A percentile compares a stretch with the other conserved stretches of the same genome.
phyloP scores from a whole-genome alignment of 2,113 vertebrate genomes.

The Ranitomeya variabilis region DNA sequence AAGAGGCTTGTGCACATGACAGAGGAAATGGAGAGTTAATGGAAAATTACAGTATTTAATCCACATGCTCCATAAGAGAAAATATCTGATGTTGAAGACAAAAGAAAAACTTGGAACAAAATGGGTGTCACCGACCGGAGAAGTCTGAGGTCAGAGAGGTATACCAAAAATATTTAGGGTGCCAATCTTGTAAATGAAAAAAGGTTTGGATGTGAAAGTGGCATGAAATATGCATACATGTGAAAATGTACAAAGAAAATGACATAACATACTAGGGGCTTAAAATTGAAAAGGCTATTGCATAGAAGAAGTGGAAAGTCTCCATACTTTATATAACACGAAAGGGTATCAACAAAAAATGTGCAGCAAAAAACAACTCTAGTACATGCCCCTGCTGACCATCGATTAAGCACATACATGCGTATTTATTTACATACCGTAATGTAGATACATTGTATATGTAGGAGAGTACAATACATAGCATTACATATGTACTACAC shows the following conservation, averaged over 20 bases:
- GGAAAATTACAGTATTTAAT: slow-evolving; percentile 28
- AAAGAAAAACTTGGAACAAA: background rate
- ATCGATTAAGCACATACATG: too few species aligned
- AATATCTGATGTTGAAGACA: background rate
- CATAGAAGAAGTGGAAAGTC: background rate
- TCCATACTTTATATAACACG: background rate
- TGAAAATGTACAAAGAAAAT: background rate
- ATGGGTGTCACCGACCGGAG: background rate
- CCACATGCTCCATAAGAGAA: background rate
- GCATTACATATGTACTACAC: too few species aligned
- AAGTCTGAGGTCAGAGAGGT: background rate
- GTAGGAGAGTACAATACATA: too few species aligned
- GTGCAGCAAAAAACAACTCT: background rate
- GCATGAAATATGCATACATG: background rate
- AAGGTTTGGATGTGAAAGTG: background rate
- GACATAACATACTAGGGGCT: background rate
- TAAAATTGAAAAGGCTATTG: background rate
- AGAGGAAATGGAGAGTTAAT: background rate
- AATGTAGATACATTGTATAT: too few species aligned
- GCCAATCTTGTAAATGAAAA: background rate
- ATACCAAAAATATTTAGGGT: background rate
- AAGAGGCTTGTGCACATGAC: slow-evolving; percentile 9
- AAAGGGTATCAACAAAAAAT: background rate
- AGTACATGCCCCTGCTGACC: background rate
- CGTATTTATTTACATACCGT: too few species aligned